A percentile compares a stretch with the other conserved stretches of the same genome.
These are phyloP conservation scores for zebrafish (Danio rerio) DNA, from an alignment of 2,113 vertebrate species.

Conservation along the genomic window DNA sequence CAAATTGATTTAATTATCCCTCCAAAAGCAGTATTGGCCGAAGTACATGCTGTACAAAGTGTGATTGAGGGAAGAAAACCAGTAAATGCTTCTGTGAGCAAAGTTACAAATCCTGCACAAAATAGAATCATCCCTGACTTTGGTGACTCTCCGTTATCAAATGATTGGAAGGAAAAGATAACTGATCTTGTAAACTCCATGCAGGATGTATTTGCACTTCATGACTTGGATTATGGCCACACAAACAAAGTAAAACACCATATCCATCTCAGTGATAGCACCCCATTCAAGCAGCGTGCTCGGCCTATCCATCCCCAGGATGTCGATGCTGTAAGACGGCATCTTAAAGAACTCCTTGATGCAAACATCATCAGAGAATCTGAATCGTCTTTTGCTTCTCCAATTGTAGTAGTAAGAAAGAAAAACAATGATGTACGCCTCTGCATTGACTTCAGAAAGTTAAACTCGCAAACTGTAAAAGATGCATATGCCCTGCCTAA, in stretches of 20 bases:
- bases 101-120: neutral
- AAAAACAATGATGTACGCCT: neutral
- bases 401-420: neutral
- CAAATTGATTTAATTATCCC: neutral
- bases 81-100: neutral
- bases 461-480: neutral
- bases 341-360: neutral
- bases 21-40: neutral
- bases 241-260: neutral
- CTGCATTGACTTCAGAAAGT: neutral
- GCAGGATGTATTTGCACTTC: neutral
- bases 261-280: neutral
- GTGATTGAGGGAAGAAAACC: neutral
- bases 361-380: neutral
- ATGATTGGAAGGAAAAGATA: neutral
- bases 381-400: neutral
- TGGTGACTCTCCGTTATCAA: neutral
- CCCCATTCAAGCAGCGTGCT: neutral
- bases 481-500: neutral
- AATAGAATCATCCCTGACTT: neutral
- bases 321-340: neutral
- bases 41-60: neutral
- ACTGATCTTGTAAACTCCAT: neutral
- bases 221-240: neutral
- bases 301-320: neutral